Evolutionary conservation across 2,113 vertebrate species (phyloP).

Genomic region (Archilochus colubris): DNA sequence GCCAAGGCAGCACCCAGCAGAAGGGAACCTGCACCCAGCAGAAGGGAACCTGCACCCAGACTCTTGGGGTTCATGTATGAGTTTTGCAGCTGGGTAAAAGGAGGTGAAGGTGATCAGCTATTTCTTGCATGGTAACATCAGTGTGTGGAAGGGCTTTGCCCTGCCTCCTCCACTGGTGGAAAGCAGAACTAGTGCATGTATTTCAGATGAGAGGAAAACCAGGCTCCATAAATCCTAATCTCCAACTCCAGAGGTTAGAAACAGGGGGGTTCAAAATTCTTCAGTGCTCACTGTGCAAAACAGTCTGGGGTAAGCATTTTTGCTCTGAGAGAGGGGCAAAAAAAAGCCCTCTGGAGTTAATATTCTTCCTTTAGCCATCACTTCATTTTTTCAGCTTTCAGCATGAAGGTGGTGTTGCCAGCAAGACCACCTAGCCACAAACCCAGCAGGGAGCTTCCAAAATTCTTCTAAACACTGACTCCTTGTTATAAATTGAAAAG

Average conservation of each 20-base stretch:
- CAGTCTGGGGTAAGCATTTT: neutral
- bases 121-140: neutral
- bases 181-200: neutral
- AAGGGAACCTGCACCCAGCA: neutral
- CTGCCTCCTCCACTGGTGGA: neutral
- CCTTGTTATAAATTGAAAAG: constrained; percentile 63
- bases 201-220: constrained; percentile 8
- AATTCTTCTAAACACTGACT: constrained; percentile 68
- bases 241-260: neutral
- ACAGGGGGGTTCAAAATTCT: neutral
- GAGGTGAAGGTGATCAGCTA: neutral
- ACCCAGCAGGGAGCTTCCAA: constrained; percentile 33
- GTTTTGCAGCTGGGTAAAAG: neutral
- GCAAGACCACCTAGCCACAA: constrained; percentile 63
- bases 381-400: constrained; percentile 70
- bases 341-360: constrained; percentile 30
- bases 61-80: neutral
- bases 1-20: neutral
- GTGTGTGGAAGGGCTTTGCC: neutral
- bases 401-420: constrained; percentile 31
- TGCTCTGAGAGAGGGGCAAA: neutral
- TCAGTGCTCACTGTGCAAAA: neutral
- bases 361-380: constrained; percentile 30
- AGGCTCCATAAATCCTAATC: neutral
- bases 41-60: neutral